Evolutionary conservation across 2,113 vertebrate species (phyloP).

Genomic region (Leptosomus discolor): DNA sequence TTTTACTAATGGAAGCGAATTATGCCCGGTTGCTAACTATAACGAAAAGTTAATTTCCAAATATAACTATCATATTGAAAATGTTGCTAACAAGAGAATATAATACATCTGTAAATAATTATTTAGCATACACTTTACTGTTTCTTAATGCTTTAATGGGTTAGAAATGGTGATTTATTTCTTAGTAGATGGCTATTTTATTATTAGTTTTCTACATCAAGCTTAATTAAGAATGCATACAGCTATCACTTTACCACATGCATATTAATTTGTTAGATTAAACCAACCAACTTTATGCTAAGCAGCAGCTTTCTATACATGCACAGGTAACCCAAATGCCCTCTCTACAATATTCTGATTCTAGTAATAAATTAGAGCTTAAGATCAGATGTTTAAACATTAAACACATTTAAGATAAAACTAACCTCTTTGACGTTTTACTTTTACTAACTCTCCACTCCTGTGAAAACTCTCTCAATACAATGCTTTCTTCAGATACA

Average conservation of each 20-base stretch:
- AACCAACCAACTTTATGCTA: not conserved
- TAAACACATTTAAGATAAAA: not conserved
- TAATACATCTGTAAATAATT: not conserved
- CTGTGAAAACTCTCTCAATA: not conserved
- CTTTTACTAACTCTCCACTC: not conserved
- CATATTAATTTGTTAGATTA: constrained; percentile 23
- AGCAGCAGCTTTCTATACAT: not conserved
- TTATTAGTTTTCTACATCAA: not conserved
- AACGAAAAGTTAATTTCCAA: not conserved
- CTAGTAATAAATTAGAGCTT: not conserved
- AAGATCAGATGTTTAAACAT: not conserved
- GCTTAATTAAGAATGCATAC: not conserved
- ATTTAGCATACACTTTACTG: not conserved
- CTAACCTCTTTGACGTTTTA: too few species aligned
- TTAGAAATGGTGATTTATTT: not conserved
- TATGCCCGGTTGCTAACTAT: not conserved
- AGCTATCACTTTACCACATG: constrained; percentile 5
- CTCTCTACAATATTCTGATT: not conserved
- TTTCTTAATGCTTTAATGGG: not conserved
- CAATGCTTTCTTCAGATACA: not conserved
- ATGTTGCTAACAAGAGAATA: not conserved
- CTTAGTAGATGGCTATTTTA: not conserved
- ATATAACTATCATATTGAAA: not conserved
- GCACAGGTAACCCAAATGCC: not conserved
- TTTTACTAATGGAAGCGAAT: not conserved